Conservation (phyloP, 2,113 vertebrate genomes). For the Protomyctophum bolini region DNA sequence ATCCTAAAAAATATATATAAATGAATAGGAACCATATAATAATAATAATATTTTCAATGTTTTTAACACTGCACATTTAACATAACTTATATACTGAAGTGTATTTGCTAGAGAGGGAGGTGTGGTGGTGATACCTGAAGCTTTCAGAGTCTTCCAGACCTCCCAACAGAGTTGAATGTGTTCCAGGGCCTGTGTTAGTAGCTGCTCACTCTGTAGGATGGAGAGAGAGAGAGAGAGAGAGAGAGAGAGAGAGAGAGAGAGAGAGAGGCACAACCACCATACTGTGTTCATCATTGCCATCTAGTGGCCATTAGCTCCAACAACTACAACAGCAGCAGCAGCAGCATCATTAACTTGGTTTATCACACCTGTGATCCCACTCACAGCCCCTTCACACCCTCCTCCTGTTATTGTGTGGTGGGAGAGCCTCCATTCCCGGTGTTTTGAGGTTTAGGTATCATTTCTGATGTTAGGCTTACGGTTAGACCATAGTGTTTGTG, state of each 20-base stretch:
- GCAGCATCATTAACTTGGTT: slow-evolving; percentile 44
- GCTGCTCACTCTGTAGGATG: slow-evolving; percentile 71
- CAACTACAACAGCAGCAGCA: slow-evolving; percentile 33
- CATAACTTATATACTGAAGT: too few species aligned
- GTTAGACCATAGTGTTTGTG: too few species aligned
- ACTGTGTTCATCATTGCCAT: slow-evolving; percentile 57
- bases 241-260: background rate
- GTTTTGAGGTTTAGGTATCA: too few species aligned
- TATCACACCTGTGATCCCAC: slow-evolving; percentile 46
- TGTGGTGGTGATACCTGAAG: slow-evolving; percentile 77
- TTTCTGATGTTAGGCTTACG: too few species aligned
- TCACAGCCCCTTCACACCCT: too few species aligned
- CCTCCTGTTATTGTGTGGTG: too few species aligned
- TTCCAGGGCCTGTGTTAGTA: slow-evolving; percentile 83
- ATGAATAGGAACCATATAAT: background rate
- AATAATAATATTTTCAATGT: too few species aligned
- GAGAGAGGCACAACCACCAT: slow-evolving; percentile 7
- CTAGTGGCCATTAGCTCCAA: slow-evolving; percentile 62
- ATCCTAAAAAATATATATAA: background rate
- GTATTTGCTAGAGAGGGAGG: too few species aligned
- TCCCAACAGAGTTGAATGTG: slow-evolving; percentile 83
- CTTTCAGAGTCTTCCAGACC: slow-evolving; percentile 85
- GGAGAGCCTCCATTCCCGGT: too few species aligned
- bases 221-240: background rate
- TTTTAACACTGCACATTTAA: too few species aligned